A percentile compares a stretch with the other conserved stretches of the same genome.
phyloP scores from a whole-genome alignment of 2,888 invertebrate genomes.

The Stenodera caucasica region DNA sequence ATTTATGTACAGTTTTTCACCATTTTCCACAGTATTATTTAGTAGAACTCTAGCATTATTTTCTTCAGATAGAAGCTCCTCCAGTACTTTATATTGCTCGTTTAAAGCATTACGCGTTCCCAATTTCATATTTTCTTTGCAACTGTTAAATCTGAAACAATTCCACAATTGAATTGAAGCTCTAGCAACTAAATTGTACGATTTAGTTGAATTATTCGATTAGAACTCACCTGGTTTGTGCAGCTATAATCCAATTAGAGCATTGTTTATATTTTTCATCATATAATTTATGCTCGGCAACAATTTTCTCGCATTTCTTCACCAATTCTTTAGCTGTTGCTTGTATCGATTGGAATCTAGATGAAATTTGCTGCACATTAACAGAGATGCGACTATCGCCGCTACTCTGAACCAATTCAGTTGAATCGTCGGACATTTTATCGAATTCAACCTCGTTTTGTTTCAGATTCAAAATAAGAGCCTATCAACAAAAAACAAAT shows the following conservation, averaged over 20 bases:
- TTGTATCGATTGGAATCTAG: constrained; percentile 87
- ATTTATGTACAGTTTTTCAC: constrained; percentile 83
- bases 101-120: constrained; percentile 70
- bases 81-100: constrained; percentile 69
- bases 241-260: constrained; percentile 75
- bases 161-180: not conserved
- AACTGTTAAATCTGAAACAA: constrained; percentile 64
- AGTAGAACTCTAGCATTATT: constrained; percentile 73
- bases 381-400: constrained; percentile 86
- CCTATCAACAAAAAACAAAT: constrained; percentile 58
- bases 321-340: constrained; percentile 86
- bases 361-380: constrained; percentile 86
- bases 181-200: no score
- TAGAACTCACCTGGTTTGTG: constrained; percentile 63
- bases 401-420: constrained; percentile 81
- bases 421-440: constrained; percentile 81
- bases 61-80: constrained; percentile 75
- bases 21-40: constrained; percentile 82
- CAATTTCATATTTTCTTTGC: constrained; percentile 65
- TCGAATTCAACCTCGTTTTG: constrained; percentile 87
- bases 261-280: constrained; percentile 84
- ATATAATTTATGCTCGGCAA: constrained; percentile 77
- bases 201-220: no score
- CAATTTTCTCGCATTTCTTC: constrained; percentile 89
- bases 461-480: constrained; percentile 73